phyloP scores from a whole-genome alignment of 2,797 vertebrate species.

The Phalloptychus januarius region DNA sequence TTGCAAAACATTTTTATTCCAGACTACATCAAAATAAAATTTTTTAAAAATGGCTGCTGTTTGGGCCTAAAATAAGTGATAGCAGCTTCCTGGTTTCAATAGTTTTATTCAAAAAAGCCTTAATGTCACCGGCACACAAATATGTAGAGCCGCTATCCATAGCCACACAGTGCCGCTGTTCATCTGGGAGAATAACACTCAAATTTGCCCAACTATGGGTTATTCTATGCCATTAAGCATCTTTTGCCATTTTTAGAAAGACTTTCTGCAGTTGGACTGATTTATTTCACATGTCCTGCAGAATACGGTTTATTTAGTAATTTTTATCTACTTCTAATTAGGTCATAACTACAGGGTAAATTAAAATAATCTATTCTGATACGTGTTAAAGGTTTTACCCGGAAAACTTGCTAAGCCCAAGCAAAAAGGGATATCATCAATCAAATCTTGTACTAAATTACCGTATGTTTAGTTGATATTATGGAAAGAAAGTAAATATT shows the following conservation, averaged over 20 bases:
- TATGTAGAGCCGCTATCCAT: not conserved
- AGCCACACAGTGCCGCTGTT: not conserved
- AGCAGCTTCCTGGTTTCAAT: not conserved
- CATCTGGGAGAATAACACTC: not conserved
- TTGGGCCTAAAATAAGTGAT: not conserved
- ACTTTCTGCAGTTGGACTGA: not conserved
- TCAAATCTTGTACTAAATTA: not conserved
- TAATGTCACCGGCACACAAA: not conserved
- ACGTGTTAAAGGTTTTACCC: not conserved
- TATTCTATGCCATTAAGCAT: not conserved
- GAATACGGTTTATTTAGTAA: not conserved
- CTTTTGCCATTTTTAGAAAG: not conserved
- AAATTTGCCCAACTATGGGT: not conserved
- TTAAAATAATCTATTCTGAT: not conserved
- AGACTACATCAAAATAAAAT: not conserved
- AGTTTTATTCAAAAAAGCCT: not conserved
- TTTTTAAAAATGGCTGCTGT: not conserved
- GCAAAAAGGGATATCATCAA: not conserved
- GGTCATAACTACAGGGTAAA: not conserved
- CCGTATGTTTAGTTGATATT: not conserved
- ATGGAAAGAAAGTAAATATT: not conserved
- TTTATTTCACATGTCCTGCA: not conserved
- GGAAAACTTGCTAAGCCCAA: too few relatives aligned
- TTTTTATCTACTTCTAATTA: not conserved
- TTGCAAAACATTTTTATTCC: not conserved